Evolutionary conservation across 1,140 invertebrate species (phyloP).

Genomic region (Psilanteris sp.): DNA sequence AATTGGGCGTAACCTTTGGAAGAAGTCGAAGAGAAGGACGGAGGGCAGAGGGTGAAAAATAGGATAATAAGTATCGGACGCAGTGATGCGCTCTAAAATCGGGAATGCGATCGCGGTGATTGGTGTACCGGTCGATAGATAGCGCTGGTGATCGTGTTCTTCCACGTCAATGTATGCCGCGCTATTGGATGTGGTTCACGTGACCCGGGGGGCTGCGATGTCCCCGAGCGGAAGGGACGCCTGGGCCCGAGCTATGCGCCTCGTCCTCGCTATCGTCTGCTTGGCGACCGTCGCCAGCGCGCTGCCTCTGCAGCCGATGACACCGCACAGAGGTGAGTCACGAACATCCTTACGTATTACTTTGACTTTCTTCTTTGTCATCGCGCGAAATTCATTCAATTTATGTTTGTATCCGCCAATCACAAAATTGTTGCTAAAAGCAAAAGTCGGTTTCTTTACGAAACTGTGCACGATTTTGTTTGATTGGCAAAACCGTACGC

Average conservation of each 20-base stretch:
- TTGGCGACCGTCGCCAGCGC: constrained; percentile 63
- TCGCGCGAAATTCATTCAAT: no score
- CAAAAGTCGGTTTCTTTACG: no score
- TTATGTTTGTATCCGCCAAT: no score
- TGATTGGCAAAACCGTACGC: no score
- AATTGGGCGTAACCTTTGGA: no score
- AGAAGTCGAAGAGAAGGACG: neutral
- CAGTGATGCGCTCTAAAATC: constrained; percentile 62
- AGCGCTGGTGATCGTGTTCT: constrained; percentile 60
- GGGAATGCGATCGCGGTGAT: constrained; percentile 51
- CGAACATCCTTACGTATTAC: constrained; percentile 16
- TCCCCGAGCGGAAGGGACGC: constrained; percentile 53
- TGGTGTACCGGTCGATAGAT: constrained; percentile 59
- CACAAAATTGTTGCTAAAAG: no score
- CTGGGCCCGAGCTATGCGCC: constrained; percentile 56
- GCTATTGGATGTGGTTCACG: constrained; percentile 63
- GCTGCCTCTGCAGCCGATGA: constrained; percentile 66
- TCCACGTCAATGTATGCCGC: constrained; percentile 60
- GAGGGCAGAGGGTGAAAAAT: no score
- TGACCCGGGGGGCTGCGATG: constrained; percentile 59
- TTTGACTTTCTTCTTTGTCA: constrained; percentile 1
- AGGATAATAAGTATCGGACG: constrained; percentile 44
- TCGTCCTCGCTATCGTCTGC: constrained; percentile 59
- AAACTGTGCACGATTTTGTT: no score
- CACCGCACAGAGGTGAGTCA: constrained; percentile 68